Evolutionary conservation across 2,797 vertebrate genomes (phyloP).

Genomic region (Chromis chromis): DNA sequence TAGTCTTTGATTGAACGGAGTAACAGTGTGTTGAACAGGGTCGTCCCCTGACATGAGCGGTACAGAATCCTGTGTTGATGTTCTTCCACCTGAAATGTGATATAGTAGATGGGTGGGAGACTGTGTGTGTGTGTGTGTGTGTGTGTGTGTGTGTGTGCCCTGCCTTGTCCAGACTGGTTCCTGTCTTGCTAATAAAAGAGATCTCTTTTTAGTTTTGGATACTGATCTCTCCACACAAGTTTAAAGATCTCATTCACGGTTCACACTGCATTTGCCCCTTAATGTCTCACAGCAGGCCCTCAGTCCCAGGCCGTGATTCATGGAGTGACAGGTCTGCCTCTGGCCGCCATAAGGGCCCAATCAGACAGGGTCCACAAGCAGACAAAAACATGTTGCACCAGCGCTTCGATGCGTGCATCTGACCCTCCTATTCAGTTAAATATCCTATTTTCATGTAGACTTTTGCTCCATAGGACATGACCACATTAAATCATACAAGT

Average conservation of each 20-base stretch:
- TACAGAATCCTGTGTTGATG: constrained; percentile 67
- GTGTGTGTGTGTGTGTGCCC: constrained; percentile 23
- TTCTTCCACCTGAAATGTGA: constrained; percentile 72
- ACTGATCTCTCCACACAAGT: constrained; percentile 80
- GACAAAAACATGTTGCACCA: constrained; percentile 59
- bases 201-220: constrained; percentile 83
- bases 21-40: constrained; percentile 54
- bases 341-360: constrained; percentile 76
- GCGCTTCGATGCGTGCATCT: constrained; percentile 23
- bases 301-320: constrained; percentile 82
- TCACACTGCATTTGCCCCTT: constrained; percentile 84
- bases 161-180: constrained; percentile 75
- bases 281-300: constrained; percentile 85
- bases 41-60: constrained; percentile 64
- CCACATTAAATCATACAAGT: constrained; percentile 17
- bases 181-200: constrained; percentile 83
- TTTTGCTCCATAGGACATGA: constrained; percentile 14
- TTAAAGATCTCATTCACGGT: constrained; percentile 85
- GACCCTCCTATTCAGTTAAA: constrained; percentile 2
- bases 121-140: constrained; percentile 24
- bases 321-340: constrained; percentile 82
- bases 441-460: constrained; percentile 9
- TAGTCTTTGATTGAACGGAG: constrained; percentile 62
- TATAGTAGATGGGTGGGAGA: constrained; percentile 48
- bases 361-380: constrained; percentile 63